Percentiles rank a stretch among this genome's conserved stretches.
These are phyloP conservation scores for Crypturellus tataupa DNA, from an alignment of 2,797 vertebrate species.

Conservation along the genomic window DNA sequence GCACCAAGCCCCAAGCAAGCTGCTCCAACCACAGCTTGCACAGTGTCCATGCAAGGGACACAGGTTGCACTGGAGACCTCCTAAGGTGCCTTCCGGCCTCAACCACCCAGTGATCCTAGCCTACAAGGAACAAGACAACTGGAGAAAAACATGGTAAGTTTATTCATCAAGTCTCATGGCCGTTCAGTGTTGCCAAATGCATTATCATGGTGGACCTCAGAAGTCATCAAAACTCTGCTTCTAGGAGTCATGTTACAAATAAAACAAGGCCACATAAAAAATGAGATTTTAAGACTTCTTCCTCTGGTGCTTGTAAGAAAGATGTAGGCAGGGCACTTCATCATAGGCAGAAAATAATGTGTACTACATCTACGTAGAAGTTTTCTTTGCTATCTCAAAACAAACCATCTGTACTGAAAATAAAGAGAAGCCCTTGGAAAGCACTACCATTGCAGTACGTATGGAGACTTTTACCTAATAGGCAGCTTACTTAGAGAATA, in stretches of 20 bases:
- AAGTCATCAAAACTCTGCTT: background rate
- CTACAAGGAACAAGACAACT: background rate
- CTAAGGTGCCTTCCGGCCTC: background rate
- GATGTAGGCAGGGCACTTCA: background rate
- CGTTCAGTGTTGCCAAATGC: background rate
- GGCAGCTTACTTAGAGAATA: background rate
- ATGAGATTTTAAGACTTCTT: background rate
- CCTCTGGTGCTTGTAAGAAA: background rate
- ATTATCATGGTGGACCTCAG: background rate
- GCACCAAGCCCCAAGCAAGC: too few relatives aligned
- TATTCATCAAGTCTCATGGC: background rate
- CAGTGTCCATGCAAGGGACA: too few relatives aligned
- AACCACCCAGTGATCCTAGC: background rate
- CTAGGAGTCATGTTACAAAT: too few relatives aligned
- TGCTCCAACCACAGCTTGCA: too few relatives aligned
- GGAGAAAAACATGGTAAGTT: background rate
- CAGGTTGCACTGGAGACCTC: background rate
- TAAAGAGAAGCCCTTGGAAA: background rate
- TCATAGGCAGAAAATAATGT: background rate
- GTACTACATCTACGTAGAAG: background rate
- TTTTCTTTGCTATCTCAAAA: background rate
- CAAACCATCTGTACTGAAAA: background rate
- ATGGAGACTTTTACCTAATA: background rate
- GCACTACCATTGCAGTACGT: background rate
- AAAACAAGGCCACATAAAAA: too few relatives aligned